Evolutionary conservation across 1,140 invertebrate species (phyloP), one percentile per base, ranked within the genome.

Genomic region (Belonocnema kinseyi): DNA sequence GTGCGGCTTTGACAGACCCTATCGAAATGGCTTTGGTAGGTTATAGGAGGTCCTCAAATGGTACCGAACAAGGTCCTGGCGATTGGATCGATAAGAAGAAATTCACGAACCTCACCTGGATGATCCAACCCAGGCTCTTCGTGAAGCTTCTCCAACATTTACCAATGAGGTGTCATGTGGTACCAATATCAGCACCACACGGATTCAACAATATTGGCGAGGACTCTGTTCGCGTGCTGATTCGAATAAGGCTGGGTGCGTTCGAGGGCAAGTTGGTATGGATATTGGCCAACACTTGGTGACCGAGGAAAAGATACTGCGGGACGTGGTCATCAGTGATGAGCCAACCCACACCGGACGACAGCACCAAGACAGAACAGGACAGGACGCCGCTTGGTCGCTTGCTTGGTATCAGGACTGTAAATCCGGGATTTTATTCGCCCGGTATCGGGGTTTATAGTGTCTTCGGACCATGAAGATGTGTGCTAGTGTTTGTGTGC

Each of bases 371-470:
- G 72, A 26, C 71, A 79, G 74, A 81, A 83, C 82, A 81, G 76
- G 72, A 77, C 61, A 76, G 51, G 75, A 76, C 75, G 61, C 61
- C 75, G 75, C 75, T 75, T n/a, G 74, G 46, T 75, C 46, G 74
- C 83, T 82, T 78, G 80, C 82, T 84, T 81, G 83, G 81, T 91
- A 91, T 91, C 90, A 87, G 86, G 86, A 88, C 85, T 88, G 88
- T 91, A 91, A 91, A 91, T 91, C 88, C 88, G 86, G 86, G 84
- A 89, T 89, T 91, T 91, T 91, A 91, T 91, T 91, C 85, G 84
- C 83, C 84, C 86, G 85, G 88, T 91, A 91, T 91, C 89, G 88
- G 89, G 87, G 90, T 91, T 91, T 91, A 91, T 91, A 90, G 90
- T 88, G 88, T 91, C 87, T 86, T 88, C 86, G 86, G 82, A 50